Conservation (phyloP, 2,888 invertebrate species). For the Archips crataeganus region DNA sequence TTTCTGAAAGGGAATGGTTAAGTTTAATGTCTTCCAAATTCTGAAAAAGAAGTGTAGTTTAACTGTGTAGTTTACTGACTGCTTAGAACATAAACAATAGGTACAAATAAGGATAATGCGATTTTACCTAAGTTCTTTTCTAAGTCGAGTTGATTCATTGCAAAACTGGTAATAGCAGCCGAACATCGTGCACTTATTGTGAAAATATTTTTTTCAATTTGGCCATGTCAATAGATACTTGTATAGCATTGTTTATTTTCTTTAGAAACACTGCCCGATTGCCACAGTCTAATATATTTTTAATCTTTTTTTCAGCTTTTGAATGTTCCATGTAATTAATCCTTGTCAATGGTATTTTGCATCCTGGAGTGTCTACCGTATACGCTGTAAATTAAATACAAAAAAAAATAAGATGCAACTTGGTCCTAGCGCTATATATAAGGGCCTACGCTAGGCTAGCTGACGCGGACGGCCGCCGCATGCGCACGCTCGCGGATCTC, state of each 20-base stretch:
- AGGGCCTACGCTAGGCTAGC: too few species aligned
- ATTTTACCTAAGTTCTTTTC: too few species aligned
- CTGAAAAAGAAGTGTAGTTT: slow-evolving; percentile 44
- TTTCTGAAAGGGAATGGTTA: slow-evolving; percentile 48
- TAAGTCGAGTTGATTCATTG: too few species aligned
- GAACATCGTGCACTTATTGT: too few species aligned
- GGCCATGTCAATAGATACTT: not conserved
- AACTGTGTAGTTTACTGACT: slow-evolving; percentile 13
- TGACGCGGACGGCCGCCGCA: too few species aligned
- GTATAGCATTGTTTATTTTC: slow-evolving; percentile 53
- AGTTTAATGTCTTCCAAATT: slow-evolving; percentile 58
- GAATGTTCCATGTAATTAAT: slow-evolving; percentile 56
- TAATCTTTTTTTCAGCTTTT: slow-evolving; percentile 45
- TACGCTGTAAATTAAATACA: slow-evolving; percentile 54
- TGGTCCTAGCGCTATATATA: not conserved
- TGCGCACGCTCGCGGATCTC: too few species aligned
- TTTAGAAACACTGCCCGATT: slow-evolving; percentile 66
- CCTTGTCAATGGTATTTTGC: slow-evolving; percentile 67
- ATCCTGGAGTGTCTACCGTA: slow-evolving; percentile 67
- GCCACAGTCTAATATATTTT: slow-evolving; percentile 55
- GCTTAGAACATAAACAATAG: slow-evolving; percentile 54
- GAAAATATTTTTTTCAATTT: too few species aligned
- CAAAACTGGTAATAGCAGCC: too few species aligned
- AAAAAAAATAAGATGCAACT: not conserved
- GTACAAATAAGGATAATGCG: too few species aligned